Evolutionary conservation across 2,888 invertebrate genomes (phyloP), one percentile per base, ranked within the genome.

Genomic region (Terebella lapidaria): DNA sequence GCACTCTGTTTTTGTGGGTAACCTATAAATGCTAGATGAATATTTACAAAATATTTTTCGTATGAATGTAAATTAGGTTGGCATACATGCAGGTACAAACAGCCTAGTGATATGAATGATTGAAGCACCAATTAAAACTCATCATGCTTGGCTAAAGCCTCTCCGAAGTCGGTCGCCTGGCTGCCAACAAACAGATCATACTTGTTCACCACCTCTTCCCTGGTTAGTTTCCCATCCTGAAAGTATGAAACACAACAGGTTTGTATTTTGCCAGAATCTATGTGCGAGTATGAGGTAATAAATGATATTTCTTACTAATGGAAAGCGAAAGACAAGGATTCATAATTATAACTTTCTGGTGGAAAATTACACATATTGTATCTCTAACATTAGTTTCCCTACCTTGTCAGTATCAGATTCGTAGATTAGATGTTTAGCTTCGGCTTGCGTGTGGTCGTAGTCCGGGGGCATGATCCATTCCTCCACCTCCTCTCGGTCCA

Each of bases 141-240:
- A 76, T 97, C 97, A 75, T 99, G 99, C 70, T 93, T 86, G 1
- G 89, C 87, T 20, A 99, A 83, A 3, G 95, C 95, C 79, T 97
- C 95, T 0, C 99, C 97, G 80, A 96, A 99, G 83, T 99, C 97
- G 0, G 97, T 99, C 1, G 95, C 97, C 80, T 99, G 97, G 0
- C 96, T 96, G 42, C 97, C 97, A 2, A 97, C 97, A 81, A 97
- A 99, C 10, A 96, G 84, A 81, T 99, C 97, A 79, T 96, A 96
- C 78, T 97, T 96, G 58, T 89, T 88, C 26, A 97, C 81, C 30
- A 99, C 88, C 82, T 99, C 97, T 0, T 88, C 87, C 79, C 90
- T 91, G 5, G 90, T 91, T 28, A 99, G 84, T 75, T 88, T 87
- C 71, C 92, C 90, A 82, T 99, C 97, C 10, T 84, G 71, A 25